Percentiles rank a stretch among this genome's conserved stretches.
These are phyloP conservation scores for Cheilosia impressa DNA, from an alignment of 2,888 invertebrate genomes.

Conservation along the genomic window DNA sequence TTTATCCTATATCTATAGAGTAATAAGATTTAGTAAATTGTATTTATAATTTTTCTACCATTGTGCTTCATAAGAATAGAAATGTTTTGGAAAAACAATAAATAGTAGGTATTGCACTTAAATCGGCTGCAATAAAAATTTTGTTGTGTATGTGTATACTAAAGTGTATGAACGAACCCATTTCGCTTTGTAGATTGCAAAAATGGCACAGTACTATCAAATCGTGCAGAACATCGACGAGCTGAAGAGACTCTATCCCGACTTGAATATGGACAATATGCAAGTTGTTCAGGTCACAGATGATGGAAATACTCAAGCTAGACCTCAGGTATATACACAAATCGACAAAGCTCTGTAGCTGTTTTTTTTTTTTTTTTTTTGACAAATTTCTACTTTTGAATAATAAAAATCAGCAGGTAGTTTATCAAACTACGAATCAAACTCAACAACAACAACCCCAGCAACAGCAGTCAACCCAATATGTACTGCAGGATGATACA, in stretches of 20 bases:
- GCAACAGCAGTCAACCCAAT: constrained; percentile 77
- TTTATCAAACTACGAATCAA: constrained; percentile 81
- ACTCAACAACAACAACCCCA: constrained; percentile 77
- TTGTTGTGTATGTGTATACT: constrained; percentile 47
- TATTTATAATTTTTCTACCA: background rate
- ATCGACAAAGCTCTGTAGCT: background rate
- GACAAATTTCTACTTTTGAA: constrained; percentile 11
- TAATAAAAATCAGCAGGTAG: constrained; percentile 84
- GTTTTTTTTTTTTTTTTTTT: too few species aligned
- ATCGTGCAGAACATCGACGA: constrained; percentile 86
- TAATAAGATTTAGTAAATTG: background rate
- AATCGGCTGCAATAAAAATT: background rate
- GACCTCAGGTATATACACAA: constrained; percentile 77
- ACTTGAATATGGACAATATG: constrained; percentile 85
- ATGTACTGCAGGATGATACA: constrained; percentile 76
- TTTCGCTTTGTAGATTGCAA: constrained; percentile 22
- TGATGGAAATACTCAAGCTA: constrained; percentile 78
- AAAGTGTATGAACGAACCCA: constrained; percentile 1
- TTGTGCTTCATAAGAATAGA: background rate
- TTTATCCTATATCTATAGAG: too few species aligned
- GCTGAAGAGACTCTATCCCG: constrained; percentile 87
- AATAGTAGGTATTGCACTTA: background rate
- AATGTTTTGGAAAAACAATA: background rate
- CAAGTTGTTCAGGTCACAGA: constrained; percentile 82
- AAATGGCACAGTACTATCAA: constrained; percentile 89